A percentile compares a stretch with the other conserved stretches of the same genome.
phyloP scores from a whole-genome alignment of 2,113 vertebrate species.

The Malurus melanocephalus region DNA sequence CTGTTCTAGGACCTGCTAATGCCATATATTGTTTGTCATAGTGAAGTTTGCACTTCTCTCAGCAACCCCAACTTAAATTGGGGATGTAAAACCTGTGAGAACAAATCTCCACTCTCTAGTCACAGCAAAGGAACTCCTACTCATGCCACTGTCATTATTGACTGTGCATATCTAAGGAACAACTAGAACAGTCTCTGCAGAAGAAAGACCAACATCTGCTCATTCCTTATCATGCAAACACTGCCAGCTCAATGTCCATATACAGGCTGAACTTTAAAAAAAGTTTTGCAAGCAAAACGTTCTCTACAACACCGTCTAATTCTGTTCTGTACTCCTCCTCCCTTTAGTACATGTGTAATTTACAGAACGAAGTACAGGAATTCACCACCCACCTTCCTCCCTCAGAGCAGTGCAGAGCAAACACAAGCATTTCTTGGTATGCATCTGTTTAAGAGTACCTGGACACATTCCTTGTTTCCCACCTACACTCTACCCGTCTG shows the following conservation, averaged over 20 bases:
- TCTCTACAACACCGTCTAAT: not conserved
- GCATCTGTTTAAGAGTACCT: conserved; percentile 11
- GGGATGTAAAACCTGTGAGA: not conserved
- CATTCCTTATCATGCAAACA: not conserved
- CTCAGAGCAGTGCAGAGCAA: not conserved
- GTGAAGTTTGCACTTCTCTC: not conserved
- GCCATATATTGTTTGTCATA: not conserved
- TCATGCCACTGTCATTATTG: not conserved
- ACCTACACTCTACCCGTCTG: not conserved
- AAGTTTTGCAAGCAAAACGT: not conserved
- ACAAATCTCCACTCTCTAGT: not conserved
- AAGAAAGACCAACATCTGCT: not conserved
- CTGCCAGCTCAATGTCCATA: not conserved
- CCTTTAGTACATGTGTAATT: not conserved
- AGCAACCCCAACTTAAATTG: not conserved
- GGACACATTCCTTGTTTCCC: not conserved
- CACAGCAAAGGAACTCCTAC: not conserved
- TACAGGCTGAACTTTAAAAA: not conserved
- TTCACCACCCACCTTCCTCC: conserved; percentile 36
- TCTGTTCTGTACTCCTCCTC: conserved; percentile 11
- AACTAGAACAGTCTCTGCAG: not conserved
- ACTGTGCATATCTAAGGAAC: not conserved
- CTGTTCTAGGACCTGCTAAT: not conserved
- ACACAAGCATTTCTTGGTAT: not conserved
- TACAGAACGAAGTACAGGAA: conserved; percentile 11